Evolutionary conservation across 2,888 invertebrate species (phyloP).

Genomic region (Celastrina argiolus): DNA sequence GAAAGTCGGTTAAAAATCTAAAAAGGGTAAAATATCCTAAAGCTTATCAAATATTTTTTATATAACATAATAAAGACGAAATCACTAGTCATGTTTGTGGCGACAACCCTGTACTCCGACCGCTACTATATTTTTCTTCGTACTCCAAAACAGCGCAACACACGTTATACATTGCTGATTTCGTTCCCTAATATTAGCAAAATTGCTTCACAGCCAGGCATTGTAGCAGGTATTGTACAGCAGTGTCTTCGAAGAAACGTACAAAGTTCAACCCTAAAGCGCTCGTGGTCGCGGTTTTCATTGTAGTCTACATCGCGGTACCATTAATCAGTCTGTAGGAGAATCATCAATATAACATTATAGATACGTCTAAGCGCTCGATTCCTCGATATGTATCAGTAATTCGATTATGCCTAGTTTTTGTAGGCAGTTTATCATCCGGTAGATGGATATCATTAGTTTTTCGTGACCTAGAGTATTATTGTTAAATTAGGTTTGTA

Average conservation of each 20-base stretch:
- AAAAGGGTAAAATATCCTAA: slow-evolving; percentile 8
- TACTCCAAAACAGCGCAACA: slow-evolving; percentile 20
- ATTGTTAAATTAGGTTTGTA: not conserved
- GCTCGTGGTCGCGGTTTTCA: slow-evolving; percentile 50
- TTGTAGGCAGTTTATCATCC: slow-evolving; percentile 61
- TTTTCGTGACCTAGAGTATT: not conserved
- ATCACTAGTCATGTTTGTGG: slow-evolving; percentile 70
- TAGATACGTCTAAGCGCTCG: slow-evolving; percentile 72
- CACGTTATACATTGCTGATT: slow-evolving; percentile 15
- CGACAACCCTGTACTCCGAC: slow-evolving; percentile 68
- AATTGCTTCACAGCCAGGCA: slow-evolving; percentile 34
- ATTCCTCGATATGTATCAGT: slow-evolving; percentile 69
- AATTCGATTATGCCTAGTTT: slow-evolving; percentile 69
- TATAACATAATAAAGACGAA: slow-evolving; percentile 48
- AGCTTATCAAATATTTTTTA: slow-evolving; percentile 28
- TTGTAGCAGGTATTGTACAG: slow-evolving; percentile 48
- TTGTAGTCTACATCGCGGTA: slow-evolving; percentile 64
- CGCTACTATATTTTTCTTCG: slow-evolving; percentile 34
- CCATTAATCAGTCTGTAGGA: slow-evolving; percentile 76
- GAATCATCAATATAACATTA: slow-evolving; percentile 76
- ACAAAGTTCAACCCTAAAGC: slow-evolving; percentile 43
- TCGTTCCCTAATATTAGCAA: slow-evolving; percentile 36
- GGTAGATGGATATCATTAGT: slow-evolving; percentile 36
- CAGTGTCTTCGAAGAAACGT: slow-evolving; percentile 19
- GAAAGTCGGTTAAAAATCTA: too few species aligned